Evolutionary conservation across 2,888 invertebrate species (phyloP).

Genomic region (Tanypteryx hageni): DNA sequence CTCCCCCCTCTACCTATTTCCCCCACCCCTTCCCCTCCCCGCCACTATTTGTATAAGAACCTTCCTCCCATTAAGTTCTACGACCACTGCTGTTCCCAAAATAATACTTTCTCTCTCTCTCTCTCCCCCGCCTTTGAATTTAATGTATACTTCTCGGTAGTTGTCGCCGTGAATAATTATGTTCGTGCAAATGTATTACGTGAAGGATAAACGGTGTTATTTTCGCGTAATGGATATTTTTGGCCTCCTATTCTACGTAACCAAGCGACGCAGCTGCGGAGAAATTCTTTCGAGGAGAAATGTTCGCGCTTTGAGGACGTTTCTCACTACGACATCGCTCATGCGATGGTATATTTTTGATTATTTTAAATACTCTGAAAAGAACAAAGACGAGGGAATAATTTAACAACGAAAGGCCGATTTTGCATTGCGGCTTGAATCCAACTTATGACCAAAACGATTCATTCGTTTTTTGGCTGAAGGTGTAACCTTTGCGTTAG

Average conservation of each 20-base stretch:
- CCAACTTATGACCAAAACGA: no score
- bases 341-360: no score
- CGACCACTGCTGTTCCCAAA: neutral
- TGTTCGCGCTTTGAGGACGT: no score
- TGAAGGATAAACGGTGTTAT: neutral
- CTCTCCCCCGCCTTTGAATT: neutral
- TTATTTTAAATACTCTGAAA: no score
- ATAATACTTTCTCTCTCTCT: neutral
- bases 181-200: slow-evolving; percentile 17
- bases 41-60: neutral
- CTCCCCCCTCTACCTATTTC: neutral
- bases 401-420: no score
- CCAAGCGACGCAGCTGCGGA: neutral
- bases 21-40: neutral
- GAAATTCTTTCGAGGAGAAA: neutral
- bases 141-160: neutral
- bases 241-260: neutral
- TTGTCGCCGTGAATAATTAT: slow-evolving; percentile 19
- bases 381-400: no score
- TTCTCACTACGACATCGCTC: no score
- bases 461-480: no score
- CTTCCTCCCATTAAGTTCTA: neutral
- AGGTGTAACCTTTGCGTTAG: no score
- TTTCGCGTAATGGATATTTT: neutral
- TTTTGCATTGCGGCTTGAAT: no score